Evolutionary conservation across 2,797 vertebrate genomes (phyloP).

Genomic region (Cynodonichthys magdalenae): DNA sequence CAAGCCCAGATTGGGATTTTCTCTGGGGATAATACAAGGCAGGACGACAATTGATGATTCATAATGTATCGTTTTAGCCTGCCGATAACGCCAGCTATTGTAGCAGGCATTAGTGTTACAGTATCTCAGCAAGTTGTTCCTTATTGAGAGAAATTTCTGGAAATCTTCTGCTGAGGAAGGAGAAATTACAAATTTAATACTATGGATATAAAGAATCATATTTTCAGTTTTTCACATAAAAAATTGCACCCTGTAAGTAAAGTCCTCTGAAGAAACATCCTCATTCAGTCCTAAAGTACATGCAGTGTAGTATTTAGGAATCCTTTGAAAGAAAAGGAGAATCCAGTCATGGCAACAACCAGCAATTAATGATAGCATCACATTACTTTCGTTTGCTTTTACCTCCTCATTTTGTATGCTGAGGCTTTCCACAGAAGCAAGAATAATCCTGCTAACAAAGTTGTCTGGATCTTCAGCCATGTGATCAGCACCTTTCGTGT

Average conservation of each 20-base stretch:
- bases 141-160: conserved; percentile 73
- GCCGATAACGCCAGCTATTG: conserved; percentile 73
- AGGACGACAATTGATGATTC: conserved; percentile 84
- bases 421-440: conserved; percentile 44
- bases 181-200: conserved; percentile 72
- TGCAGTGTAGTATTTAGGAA: conserved; percentile 46
- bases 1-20: conserved; percentile 84
- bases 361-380: conserved; percentile 48
- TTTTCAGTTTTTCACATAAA: conserved; percentile 59
- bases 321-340: conserved; percentile 51
- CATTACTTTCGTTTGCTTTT: conserved; percentile 47
- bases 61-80: conserved; percentile 84
- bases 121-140: conserved; percentile 59
- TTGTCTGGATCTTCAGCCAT: conserved; percentile 77
- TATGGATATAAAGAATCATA: conserved; percentile 60
- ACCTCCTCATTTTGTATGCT: conserved; percentile 44
- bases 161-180: conserved; percentile 64
- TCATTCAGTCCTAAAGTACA: conserved; percentile 46
- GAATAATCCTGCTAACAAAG: conserved; percentile 77
- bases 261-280: conserved; percentile 31
- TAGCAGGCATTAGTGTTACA: conserved; percentile 72
- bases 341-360: conserved; percentile 43
- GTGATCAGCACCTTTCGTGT: conserved; percentile 78
- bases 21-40: conserved; percentile 85
- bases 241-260: conserved; percentile 58